A percentile compares a stretch with the other conserved stretches of the same genome.
Evolutionary conservation across 2,113 vertebrate species (phyloP).

Genomic region (Anser cygnoides): DNA sequence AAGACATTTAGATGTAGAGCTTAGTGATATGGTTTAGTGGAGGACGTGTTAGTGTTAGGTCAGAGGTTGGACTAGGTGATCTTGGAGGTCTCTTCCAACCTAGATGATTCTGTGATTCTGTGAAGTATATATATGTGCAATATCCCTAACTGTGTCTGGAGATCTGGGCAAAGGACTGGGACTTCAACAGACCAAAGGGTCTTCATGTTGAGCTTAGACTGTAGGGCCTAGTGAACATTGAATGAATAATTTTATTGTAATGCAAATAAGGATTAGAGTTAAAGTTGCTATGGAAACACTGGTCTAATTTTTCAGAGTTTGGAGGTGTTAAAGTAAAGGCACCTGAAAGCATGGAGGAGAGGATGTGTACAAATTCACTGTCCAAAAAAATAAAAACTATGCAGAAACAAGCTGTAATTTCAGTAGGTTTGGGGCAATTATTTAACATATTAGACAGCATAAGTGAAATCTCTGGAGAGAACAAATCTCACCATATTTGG

Average conservation of each 20-base stretch:
- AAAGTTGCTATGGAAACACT: constrained; percentile 21
- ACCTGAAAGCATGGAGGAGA: background rate
- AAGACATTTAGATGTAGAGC: no score
- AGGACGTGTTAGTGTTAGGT: no score
- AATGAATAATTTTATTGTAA: background rate
- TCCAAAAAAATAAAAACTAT: background rate
- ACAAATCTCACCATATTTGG: background rate
- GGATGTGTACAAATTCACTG: background rate
- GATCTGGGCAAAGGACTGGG: background rate
- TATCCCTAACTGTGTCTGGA: background rate
- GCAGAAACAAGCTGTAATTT: background rate
- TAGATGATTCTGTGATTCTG: no score
- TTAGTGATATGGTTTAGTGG: no score
- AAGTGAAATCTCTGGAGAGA: background rate
- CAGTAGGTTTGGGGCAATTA: background rate
- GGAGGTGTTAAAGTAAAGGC: background rate
- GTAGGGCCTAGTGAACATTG: background rate
- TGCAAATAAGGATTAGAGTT: background rate
- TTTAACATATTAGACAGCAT: background rate
- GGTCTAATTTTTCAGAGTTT: background rate
- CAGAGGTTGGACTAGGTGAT: no score
- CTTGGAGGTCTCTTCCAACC: no score
- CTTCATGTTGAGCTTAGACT: background rate
- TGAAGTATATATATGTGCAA: background rate
- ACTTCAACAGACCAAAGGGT: background rate